Conservation (phyloP, 1,140 invertebrate genomes). For the Lerema accius region DNA sequence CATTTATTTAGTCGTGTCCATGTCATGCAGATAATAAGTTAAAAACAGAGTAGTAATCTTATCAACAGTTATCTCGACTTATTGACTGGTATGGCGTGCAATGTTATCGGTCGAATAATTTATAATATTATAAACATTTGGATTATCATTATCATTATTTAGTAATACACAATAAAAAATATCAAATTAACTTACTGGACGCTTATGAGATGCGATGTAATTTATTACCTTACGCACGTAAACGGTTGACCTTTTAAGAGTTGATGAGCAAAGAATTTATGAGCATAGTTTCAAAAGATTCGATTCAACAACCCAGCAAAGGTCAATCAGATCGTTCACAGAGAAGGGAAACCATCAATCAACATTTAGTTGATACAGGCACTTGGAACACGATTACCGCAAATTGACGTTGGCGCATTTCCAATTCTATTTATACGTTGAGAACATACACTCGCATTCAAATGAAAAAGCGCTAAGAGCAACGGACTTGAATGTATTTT, state of each 20-base stretch:
- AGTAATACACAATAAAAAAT: not conserved
- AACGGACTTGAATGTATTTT: conserved; percentile 41
- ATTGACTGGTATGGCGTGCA: not conserved
- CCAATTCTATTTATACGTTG: conserved; percentile 61
- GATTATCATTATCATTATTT: not conserved
- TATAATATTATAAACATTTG: not conserved
- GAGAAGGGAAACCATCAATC: conserved; percentile 70
- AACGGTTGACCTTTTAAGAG: not conserved
- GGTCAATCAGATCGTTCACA: conserved; percentile 60
- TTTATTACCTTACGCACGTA: conserved; percentile 2
- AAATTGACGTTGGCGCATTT: conserved; percentile 68
- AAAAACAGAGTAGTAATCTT: not conserved
- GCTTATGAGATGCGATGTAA: not conserved
- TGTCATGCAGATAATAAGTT: not conserved
- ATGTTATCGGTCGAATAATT: conserved; percentile 4
- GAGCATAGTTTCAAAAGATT: conserved; percentile 31
- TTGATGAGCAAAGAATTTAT: conserved; percentile 25
- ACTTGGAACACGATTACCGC: conserved; percentile 69
- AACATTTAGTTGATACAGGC: conserved; percentile 72
- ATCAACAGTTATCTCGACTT: not conserved
- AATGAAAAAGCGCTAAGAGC: conserved; percentile 35
- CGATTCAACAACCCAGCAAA: conserved; percentile 40
- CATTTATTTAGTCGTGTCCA: not conserved
- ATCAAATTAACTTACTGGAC: not conserved
- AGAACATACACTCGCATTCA: conserved; percentile 47